A percentile compares a stretch with the other conserved stretches of the same genome.
phyloP scores from a whole-genome alignment of 2,888 invertebrate genomes.

The Hydropsyche betteni region DNA sequence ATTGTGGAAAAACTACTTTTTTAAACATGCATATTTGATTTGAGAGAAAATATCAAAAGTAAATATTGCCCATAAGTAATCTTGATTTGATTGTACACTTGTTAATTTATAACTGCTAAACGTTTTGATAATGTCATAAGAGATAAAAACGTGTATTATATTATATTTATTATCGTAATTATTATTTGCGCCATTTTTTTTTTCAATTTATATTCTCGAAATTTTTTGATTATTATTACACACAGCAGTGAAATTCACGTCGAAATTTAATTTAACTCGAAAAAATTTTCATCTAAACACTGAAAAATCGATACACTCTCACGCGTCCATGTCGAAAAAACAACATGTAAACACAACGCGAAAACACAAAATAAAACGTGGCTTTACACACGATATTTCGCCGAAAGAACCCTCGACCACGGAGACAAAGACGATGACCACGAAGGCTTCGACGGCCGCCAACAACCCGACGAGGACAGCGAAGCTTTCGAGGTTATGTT shows the following conservation, averaged over 20 bases:
- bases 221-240: too few relatives aligned
- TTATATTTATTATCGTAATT: too few relatives aligned
- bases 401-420: not conserved
- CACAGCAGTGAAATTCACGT: too few relatives aligned
- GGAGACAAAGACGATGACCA: not conserved
- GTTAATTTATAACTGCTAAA: not conserved
- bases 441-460: not conserved
- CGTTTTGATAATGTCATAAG: too few relatives aligned
- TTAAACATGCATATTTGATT: not conserved
- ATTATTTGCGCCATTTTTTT: too few relatives aligned
- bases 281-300: not conserved
- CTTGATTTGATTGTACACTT: not conserved
- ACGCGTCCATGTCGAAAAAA: not conserved
- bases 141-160: too few relatives aligned
- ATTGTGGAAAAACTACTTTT: too few relatives aligned
- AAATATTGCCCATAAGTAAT: not conserved
- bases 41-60: not conserved
- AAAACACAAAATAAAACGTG: too few relatives aligned
- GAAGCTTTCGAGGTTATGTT: slow-evolving; percentile 6
- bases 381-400: too few relatives aligned
- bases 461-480: not conserved
- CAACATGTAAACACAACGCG: too few relatives aligned
- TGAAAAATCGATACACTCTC: slow-evolving; percentile 8
- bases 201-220: too few relatives aligned
- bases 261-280: too few relatives aligned